phyloP scores from a whole-genome alignment of 2,888 invertebrate species.

The Volucella inanis region DNA sequence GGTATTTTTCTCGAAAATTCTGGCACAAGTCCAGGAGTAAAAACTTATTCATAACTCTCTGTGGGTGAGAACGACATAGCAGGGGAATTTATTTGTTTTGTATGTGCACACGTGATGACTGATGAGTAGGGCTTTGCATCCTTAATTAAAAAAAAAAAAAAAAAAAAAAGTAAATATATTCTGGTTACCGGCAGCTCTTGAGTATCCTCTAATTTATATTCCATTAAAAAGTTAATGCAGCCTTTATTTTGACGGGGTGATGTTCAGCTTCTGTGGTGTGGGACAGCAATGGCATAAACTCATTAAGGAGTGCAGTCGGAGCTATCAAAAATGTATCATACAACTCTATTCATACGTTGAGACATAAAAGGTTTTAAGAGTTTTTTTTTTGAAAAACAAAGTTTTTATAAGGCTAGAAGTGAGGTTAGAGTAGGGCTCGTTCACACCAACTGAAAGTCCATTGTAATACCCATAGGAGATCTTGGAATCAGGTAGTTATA shows the following conservation, averaged over 20 bases:
- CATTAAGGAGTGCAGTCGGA: conserved; percentile 8
- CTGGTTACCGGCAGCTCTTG: background rate
- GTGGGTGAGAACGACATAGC: conserved; percentile 7
- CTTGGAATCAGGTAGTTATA: too few relatives aligned
- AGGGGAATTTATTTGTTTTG: conserved; percentile 43
- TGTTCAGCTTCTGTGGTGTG: background rate
- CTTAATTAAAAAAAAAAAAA: conserved; percentile 33
- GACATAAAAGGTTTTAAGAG: background rate
- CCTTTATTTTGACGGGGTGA: conserved; percentile 16
- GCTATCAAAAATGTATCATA: too few relatives aligned
- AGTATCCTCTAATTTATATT: conserved; percentile 66
- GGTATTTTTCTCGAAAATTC: conserved; percentile 48
- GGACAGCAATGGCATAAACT: background rate
- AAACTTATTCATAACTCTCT: conserved; percentile 29
- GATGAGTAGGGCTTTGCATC: conserved; percentile 40
- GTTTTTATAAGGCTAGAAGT: too few relatives aligned
- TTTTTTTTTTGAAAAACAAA: background rate
- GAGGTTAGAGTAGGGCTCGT: too few relatives aligned
- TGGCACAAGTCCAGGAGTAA: conserved; percentile 5
- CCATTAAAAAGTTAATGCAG: conserved; percentile 69
- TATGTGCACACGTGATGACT: conserved; percentile 29
- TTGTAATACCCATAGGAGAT: too few relatives aligned
- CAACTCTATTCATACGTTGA: too few relatives aligned
- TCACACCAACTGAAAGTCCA: too few relatives aligned
- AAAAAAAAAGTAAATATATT: conserved; percentile 25